Evolutionary conservation across 2,888 invertebrate species (phyloP), one percentile per base, ranked within the genome.

Genomic region (Hoplodrina ambigua): DNA sequence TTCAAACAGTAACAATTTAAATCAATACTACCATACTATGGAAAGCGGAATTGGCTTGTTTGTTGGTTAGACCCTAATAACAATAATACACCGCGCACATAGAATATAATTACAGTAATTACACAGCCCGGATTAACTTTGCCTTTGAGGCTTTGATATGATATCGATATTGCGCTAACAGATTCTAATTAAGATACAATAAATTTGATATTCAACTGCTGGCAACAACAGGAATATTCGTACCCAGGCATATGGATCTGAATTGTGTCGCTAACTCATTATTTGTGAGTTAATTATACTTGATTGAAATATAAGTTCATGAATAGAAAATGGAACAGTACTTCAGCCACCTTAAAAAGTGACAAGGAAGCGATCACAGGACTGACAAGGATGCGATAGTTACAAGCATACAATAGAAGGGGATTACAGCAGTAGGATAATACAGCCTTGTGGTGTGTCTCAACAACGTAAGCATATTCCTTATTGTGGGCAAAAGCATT

Each of bases 181-280:
- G 70, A 78, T 82, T 70, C 65, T 82, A 82, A 82, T 80, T 82
- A 70, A 66, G 63, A 68, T 62, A 63, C 46, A 70, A 55, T 70
- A 56, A 58, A 72, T 61, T 78, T 64, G 52, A 69, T 61, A 64
- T 33, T 19, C 46, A 13, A 25, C n/a, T 46, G 20, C 25, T 46
- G 49, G 46, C 41, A 37, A 37, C 46, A 13, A 30, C 25, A 7
- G 50, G 10, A 6, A 37, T 19, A 49, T 25, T 70, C 11, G 17
- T 37, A n/a, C 8, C 13, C 19, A 15, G 25, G 10, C 54, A 53
- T 56, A 76, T 58, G 37, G 54, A 58, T 17, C 33, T 20, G 41
- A 56, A 33, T 11, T 33, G 17, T 62, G 19, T 56, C 15, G 41
- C 63, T 33, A 44, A 33, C 25, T 59, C n/a, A 4, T 50, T 54